Evolutionary conservation across 1,140 invertebrate species (phyloP).

Genomic region (Lepidostoma basale): DNA sequence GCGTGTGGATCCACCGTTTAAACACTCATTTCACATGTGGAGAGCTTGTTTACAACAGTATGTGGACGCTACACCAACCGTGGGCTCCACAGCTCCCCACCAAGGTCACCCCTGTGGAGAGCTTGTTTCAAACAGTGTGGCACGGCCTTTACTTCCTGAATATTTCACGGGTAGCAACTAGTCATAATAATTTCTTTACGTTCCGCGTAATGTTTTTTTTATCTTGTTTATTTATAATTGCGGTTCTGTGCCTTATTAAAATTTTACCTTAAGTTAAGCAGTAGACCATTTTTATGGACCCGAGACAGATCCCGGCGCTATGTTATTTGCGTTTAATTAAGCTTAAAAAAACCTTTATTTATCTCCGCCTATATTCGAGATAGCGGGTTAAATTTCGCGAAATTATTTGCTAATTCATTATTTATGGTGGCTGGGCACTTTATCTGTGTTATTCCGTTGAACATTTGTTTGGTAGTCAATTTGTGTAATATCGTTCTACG

Average conservation of each 20-base stretch:
- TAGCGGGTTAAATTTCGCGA: background rate
- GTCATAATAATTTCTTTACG: slow-evolving; percentile 1
- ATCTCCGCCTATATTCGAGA: background rate
- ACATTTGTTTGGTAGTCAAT: no score
- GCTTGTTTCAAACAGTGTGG: no score
- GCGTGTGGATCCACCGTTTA: no score
- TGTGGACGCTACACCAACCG: no score
- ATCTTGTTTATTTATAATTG: slow-evolving; percentile 2
- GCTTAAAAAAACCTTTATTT: background rate
- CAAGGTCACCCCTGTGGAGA: no score
- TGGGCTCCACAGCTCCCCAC: no score
- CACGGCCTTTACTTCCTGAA: no score
- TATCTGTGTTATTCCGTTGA: no score
- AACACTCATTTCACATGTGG: no score
- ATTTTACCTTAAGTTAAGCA: slow-evolving; percentile 9
- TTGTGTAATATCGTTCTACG: no score
- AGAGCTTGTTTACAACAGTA: no score
- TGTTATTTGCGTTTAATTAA: slow-evolving; percentile 6
- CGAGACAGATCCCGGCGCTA: background rate
- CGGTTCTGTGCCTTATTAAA: background rate
- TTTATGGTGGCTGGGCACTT: background rate
- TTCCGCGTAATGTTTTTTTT: background rate
- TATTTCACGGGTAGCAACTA: no score
- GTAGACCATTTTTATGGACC: slow-evolving; percentile 11
- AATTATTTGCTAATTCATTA: background rate